Percentiles rank a stretch among this genome's conserved stretches.
Evolutionary conservation across 2,113 vertebrate genomes (phyloP).

Genomic region (Baryphthengus martii): DNA sequence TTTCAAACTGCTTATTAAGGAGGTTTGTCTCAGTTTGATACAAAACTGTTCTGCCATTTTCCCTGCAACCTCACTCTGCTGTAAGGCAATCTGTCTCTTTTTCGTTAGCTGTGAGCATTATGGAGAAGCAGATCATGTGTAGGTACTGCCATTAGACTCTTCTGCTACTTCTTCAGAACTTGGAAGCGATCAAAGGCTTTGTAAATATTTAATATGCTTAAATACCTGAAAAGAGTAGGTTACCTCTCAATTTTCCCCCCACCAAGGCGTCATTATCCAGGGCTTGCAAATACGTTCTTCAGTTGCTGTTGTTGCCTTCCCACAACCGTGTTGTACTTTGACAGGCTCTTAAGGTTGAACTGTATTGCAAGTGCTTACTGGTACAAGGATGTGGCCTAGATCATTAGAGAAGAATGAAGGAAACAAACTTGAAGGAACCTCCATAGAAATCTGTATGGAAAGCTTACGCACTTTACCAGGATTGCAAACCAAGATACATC

Average conservation of each 20-base stretch:
- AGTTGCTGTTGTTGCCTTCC: not conserved
- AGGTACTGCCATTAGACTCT: not conserved
- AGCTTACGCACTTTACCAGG: not conserved
- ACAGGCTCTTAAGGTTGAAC: not conserved
- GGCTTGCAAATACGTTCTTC: not conserved
- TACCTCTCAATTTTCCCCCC: not conserved
- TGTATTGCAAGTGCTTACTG: not conserved
- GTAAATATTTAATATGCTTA: not conserved
- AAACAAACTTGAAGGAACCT: not conserved
- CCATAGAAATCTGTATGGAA: not conserved
- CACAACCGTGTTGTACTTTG: not conserved
- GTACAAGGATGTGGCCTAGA: not conserved
- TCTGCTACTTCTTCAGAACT: not conserved
- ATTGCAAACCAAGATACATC: not conserved
- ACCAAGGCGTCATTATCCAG: not conserved
- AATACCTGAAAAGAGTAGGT: not conserved
- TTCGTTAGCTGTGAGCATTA: not conserved
- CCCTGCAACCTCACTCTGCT: not conserved
- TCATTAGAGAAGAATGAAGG: not conserved
- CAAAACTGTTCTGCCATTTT: not conserved
- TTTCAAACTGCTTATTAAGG: not conserved
- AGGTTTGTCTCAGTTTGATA: not conserved
- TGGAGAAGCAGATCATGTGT: not conserved
- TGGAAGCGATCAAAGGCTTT: not conserved
- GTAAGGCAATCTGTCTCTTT: not conserved